These are phyloP conservation scores for Charaxes varanes DNA, from an alignment of 1,140 invertebrate genomes.

Conservation along the genomic window DNA sequence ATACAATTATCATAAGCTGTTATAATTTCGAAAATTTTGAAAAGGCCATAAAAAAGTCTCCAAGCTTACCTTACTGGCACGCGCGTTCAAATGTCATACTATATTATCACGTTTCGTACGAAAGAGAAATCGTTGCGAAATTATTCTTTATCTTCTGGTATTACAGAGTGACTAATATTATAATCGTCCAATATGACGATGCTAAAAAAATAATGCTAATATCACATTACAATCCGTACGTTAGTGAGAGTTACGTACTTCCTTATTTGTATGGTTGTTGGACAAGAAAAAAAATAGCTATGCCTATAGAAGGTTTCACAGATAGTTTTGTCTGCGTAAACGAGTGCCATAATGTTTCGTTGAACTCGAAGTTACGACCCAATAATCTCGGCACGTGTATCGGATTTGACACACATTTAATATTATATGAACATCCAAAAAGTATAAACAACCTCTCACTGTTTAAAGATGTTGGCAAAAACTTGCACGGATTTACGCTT, in stretches of 20 bases:
- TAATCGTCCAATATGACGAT: constrained; percentile 45
- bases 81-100: constrained; percentile 45
- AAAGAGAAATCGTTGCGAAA: constrained; percentile 31
- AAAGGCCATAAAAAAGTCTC: constrained; percentile 29
- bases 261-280: constrained; percentile 43
- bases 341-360: constrained; percentile 43
- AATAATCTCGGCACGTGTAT: constrained; percentile 55
- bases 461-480: constrained; percentile 49
- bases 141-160: constrained; percentile 55
- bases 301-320: constrained; percentile 33
- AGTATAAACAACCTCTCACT: constrained; percentile 24
- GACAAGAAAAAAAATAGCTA: constrained; percentile 40
- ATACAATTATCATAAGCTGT: constrained; percentile 39
- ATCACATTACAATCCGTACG: constrained; percentile 43
- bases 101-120: constrained; percentile 30
- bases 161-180: constrained; percentile 36
- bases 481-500: constrained; percentile 47
- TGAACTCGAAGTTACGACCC: constrained; percentile 37
- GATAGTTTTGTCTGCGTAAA: constrained; percentile 41
- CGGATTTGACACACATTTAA: constrained; percentile 34
- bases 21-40: constrained; percentile 38
- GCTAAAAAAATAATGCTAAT: constrained; percentile 22
- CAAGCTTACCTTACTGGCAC: constrained; percentile 43
- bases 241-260: constrained; percentile 34
- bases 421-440: constrained; percentile 25